Evolutionary conservation across 37 sponge, comb jelly and placozoan genomes (phyloP), one percentile per base, ranked within the genome.

Genomic region (Dysidea cf. avara): DNA sequence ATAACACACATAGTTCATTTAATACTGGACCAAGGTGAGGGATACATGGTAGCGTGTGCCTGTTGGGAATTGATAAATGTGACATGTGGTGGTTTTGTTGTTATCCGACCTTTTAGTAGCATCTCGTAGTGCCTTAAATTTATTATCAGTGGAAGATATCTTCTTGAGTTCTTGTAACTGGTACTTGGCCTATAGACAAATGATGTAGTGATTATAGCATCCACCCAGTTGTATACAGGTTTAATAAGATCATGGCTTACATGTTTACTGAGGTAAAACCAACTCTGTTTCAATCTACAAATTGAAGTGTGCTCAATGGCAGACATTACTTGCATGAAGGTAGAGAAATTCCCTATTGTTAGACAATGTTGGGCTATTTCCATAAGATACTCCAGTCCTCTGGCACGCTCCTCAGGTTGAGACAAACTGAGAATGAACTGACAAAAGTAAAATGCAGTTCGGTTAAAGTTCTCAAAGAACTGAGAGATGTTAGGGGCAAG

Each of bases 101-200:
- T n/a, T n/a, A n/a, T n/a, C n/a, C n/a, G n/a, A 67, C 79, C 40
- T 85, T 68, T 64, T 78, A 53, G 68, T 85, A 22, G 86, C 68
- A 5, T 9, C 34, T 43, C 80, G 53, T 20, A 85, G 75, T 62
- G 73, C 63, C 66, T 85, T 85, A 70, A 78, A 79, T 11, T 80
- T 34, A 5, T 69, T 68, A 9, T 78, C 80, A 67, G 86, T 79
- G 53, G 75, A 68, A 40, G 43, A 51, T 35, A 85, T 48, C 22
- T 33, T 33, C 31, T 16, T 35, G 6, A 84, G 52, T 17, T 53
- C 30, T 1, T 72, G 57, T 39, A 63, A 63, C 73, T 84, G 79
- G 21, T 51, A 53, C 30, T 56, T 77, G 24, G 77, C 7, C 85
- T 76, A n/a, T n/a, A n/a, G n/a, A n/a, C n/a, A n/a, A n/a, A n/a